Conservation (phyloP, 1,140 invertebrate genomes). For the Spodoptera frugiperda region DNA sequence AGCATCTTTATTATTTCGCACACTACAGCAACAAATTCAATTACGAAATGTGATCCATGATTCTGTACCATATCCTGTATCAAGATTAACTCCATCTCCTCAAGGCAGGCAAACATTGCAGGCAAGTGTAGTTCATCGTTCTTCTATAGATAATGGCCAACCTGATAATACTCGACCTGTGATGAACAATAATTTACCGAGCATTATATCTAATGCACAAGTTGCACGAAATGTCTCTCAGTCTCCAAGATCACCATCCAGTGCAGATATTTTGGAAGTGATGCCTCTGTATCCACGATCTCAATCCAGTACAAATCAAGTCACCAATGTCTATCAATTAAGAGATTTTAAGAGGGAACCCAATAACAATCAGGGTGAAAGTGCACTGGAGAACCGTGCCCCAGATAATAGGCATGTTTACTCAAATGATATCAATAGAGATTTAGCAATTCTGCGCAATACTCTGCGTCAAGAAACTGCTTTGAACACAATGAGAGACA, state of each 20-base stretch:
- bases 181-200: constrained; percentile 64
- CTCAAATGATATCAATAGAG: constrained; percentile 79
- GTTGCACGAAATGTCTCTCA: constrained; percentile 70
- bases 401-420: constrained; percentile 74
- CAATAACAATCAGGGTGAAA: constrained; percentile 83
- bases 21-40: constrained; percentile 95
- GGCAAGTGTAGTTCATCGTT: constrained; percentile 78
- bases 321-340: constrained; percentile 84
- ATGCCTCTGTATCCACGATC: constrained; percentile 81
- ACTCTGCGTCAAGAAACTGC: constrained; percentile 81
- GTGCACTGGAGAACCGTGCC: constrained; percentile 37
- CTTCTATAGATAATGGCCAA: constrained; percentile 79
- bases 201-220: constrained; percentile 59
- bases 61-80: constrained; percentile 86
- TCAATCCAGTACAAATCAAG: constrained; percentile 72
- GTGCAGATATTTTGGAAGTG: constrained; percentile 85
- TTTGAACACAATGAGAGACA: constrained; percentile 77
- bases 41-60: constrained; percentile 87
- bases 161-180: constrained; percentile 56
- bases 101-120: constrained; percentile 78
- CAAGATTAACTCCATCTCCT: constrained; percentile 74
- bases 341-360: constrained; percentile 83
- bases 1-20: constrained; percentile 96
- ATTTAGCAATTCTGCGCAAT: constrained; percentile 78
- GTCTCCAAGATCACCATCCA: constrained; percentile 85